Base-by-base conservation (phyloP, 2,113 vertebrate species). In the Vicugna pacos region DNA sequence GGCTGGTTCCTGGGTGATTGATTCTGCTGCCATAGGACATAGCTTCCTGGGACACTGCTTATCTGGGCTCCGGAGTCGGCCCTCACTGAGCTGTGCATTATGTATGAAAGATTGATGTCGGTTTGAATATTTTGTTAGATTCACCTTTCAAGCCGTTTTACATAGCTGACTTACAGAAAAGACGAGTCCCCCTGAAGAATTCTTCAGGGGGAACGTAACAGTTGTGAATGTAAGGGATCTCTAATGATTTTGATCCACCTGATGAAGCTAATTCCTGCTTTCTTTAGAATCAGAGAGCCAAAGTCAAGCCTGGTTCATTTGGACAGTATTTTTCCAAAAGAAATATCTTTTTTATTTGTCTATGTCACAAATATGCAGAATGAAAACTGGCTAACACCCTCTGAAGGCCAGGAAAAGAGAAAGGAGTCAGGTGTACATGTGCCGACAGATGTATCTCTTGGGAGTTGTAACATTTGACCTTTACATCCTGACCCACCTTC, bases 21-120 rank as follows among this genome's bases (percentile, higher is more conserved):
- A 99, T 99, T 99, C 98, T 97, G 81, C 95, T 97, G 98, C 99
- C 97, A 97, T 95, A 95, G 97, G 99, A 99, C 98, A 99, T 99
- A 99, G 98, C 98, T 99, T 98, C 96, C 97, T 93, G 93, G 97
- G 98, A 99, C 98, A 99, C 98, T 98, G 98, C 98, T 99, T 99
- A 99, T 99, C 99, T 98, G 97, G 98, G 98, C 98, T 98, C 98
- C 98, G 95, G 98, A 99, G 98, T 98, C 98, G 97, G 98, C 93
- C 98, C 98, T 98, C 98, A 94, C 94, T 98, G 98, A 98, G 98
- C 98, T 98, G 96, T 98, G 97, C 96, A 96, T 98, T 98, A 98
- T 98, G 98, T 98, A 98, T 97, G 97, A 98, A 98, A 98, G 98
- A 99, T 98, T 98, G 98, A 99, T 98, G 97, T 93, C 94, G 94